Conservation (phyloP, 1,140 invertebrate species). For the Calosoma granatense region DNA sequence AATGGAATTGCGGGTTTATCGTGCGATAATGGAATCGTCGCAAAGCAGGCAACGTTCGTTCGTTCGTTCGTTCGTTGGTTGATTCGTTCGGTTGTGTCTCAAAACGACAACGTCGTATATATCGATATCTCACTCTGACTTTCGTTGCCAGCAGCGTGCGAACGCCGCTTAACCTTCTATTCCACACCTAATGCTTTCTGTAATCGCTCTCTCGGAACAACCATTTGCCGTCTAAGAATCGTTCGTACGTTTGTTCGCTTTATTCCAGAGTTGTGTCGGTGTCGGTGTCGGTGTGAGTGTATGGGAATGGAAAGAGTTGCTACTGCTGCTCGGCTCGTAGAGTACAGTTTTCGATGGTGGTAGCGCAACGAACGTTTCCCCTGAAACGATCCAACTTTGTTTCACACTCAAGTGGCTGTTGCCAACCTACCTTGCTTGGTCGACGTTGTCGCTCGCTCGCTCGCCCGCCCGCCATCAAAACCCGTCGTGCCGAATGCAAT, state of each 20-base stretch:
- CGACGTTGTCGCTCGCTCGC: not conserved
- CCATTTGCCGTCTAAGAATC: not conserved
- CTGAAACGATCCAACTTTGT: not conserved
- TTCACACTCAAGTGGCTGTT: not conserved
- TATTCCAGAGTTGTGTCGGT: no score
- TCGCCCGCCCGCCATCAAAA: not conserved
- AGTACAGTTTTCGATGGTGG: not conserved
- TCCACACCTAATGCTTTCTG: not conserved
- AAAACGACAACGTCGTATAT: not conserved
- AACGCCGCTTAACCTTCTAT: not conserved
- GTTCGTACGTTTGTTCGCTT: not conserved
- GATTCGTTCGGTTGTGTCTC: not conserved
- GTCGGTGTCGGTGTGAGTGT: no score
- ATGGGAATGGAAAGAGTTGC: no score
- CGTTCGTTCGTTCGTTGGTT: not conserved
- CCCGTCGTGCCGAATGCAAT: conserved; percentile 6
- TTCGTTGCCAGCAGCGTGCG: no score
- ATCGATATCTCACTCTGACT: no score
- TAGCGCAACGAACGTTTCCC: not conserved
- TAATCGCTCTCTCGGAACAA: not conserved
- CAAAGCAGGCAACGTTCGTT: not conserved
- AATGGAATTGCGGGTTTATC: not conserved
- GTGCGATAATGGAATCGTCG: not conserved
- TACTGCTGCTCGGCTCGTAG: not conserved
- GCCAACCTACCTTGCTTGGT: not conserved